Conservation (phyloP, 2,797 vertebrate genomes). For the Sciurus carolinensis region DNA sequence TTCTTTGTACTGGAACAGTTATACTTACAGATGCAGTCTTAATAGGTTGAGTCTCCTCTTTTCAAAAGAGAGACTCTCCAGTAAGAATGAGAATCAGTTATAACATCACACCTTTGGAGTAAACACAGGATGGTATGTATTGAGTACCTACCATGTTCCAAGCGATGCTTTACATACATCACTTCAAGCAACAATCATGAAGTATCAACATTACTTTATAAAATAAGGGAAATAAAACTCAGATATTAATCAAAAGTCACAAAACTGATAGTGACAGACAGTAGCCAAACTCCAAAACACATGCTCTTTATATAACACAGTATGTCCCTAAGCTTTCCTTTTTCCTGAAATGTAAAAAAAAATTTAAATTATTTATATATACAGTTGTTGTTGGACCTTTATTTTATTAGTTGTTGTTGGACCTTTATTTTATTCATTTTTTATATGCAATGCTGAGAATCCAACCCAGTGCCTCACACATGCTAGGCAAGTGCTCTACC, state of each 20-base stretch:
- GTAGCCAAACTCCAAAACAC: conserved; percentile 26
- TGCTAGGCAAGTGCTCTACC: too few relatives aligned
- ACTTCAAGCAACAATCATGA: conserved; percentile 41
- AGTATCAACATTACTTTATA: conserved; percentile 52
- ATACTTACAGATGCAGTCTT: conserved; percentile 50
- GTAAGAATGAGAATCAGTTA: conserved; percentile 50
- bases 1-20: conserved; percentile 25
- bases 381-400: too few relatives aligned
- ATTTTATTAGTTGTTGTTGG: too few relatives aligned
- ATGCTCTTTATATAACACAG: not conserved
- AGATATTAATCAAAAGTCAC: conserved; percentile 55
- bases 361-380: too few relatives aligned
- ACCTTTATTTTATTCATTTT: too few relatives aligned
- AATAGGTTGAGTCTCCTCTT: conserved; percentile 56
- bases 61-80: conserved; percentile 65
- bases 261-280: conserved; percentile 32
- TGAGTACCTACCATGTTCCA: conserved; percentile 10
- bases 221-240: conserved; percentile 60
- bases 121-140: conserved; percentile 35
- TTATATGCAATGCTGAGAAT: too few relatives aligned
- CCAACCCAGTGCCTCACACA: too few relatives aligned
- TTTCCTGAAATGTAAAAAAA: conserved; percentile 17
- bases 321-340: conserved; percentile 11
- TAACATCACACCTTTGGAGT: conserved; percentile 17
- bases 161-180: conserved; percentile 27